Evolutionary conservation across 2,888 invertebrate species (phyloP).

Genomic region (Catotricha subobsoleta): DNA sequence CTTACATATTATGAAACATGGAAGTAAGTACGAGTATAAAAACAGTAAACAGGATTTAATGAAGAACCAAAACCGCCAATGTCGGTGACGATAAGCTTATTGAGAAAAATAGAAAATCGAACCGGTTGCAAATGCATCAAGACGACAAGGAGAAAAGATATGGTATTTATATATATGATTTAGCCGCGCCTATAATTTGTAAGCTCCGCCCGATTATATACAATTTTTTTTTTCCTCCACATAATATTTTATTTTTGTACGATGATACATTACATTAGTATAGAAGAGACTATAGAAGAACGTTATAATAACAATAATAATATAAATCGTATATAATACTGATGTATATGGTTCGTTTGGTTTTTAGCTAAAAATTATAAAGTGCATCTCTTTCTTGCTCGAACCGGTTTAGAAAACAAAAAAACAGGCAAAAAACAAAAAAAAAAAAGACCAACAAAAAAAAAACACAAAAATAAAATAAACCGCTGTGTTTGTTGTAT

Average conservation of each 20-base stretch:
- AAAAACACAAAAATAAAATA: background rate
- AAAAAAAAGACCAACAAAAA: background rate
- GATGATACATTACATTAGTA: no score
- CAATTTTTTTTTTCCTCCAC: background rate
- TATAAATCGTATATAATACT: no score
- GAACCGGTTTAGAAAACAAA: background rate
- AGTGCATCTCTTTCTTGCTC: background rate
- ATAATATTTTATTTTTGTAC: no score
- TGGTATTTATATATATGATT: background rate
- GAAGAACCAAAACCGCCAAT: conserved; percentile 4
- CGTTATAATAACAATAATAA: no score
- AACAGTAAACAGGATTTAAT: conserved; percentile 3
- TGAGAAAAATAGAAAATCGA: background rate
- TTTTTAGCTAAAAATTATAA: no score
- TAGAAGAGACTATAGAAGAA: no score
- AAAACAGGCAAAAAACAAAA: background rate
- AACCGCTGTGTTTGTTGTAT: background rate
- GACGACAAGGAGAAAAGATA: conserved; percentile 7
- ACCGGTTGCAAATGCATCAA: conserved; percentile 2
- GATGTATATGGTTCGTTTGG: no score
- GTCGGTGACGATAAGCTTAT: conserved; percentile 2
- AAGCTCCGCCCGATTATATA: conserved; percentile 6
- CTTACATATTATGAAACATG: no score
- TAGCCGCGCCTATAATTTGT: conserved; percentile 7
- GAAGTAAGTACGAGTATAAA: background rate